Evolutionary conservation across 2,888 invertebrate species (phyloP), one percentile per base, ranked within the genome.

Genomic region (Chromoteleia sp.): DNA sequence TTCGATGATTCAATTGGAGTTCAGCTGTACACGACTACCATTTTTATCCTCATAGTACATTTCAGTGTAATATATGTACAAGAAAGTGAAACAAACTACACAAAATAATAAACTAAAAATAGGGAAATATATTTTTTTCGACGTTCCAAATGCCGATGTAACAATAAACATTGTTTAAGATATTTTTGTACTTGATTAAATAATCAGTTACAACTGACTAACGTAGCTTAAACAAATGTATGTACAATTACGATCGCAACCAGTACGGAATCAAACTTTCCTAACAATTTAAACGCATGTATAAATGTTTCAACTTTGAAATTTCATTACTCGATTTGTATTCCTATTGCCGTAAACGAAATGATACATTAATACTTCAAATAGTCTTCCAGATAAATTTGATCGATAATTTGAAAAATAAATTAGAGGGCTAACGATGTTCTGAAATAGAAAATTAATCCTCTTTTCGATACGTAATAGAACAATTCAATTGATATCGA

Each of bases 161-260:
- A 45, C 21, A 12, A 33, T 10, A 56, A 19, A 25, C 12, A 41
- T 39, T 25, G 15, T 58, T 63, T 63, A 3, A 48, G 10, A 19
- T 63, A 63, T 63, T 63, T 63, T 63, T 63, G 12, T 63, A 63
- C 59, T 59, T 25, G 41, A 59, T 43, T 59, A 14, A 43, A 59
- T 1, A 29, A 41, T 59, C 41, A 10, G 41, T 41, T 21, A 25
- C 25, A 10, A 25, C 33, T 58, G 15, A 29, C 10, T 29, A 43
- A 4, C 15, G 3, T 41, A 41, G 21, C 17, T 36, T 56, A 17
- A 39, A 4, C 25, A 25, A 25, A 58, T 4, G 10, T 7, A 4
- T 41, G 58, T 41, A 58, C 12, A 41, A 21, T 25, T 41, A 2
- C 48, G 5, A 25, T 5, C 5, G 25, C 25, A 25, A 25, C 2